Evolutionary conservation across 2,113 vertebrate species (phyloP), one percentile per base, ranked within the genome.

Genomic region (Poecilia latipinna): DNA sequence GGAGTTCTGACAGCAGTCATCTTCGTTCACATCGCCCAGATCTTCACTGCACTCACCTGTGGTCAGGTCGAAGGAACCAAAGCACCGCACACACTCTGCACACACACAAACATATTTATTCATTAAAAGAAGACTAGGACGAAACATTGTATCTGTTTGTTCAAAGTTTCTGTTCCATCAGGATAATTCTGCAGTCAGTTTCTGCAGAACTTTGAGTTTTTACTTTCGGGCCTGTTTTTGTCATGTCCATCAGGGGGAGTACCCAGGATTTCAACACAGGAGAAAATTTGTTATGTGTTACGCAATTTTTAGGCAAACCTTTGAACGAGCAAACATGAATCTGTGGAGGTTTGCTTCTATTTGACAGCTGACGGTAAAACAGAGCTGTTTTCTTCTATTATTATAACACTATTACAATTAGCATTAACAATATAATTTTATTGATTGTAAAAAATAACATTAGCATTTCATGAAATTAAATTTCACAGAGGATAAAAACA

Each of bases 1-100:
- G 8, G 66, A 26, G 61, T 92, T 91, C 57, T 86, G 83, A 75
- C 90, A 91, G 71, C 91, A 92, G 76, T 82, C 64, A 0, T 91
- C 87, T 54, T 65, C 10, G 0, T 88, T 74, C n/a, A 90, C 72
- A 1, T 91, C 86, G 1, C 90, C 90, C 0, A 92, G n/a, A 61
- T 86, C 83, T 4, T 71, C 65, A 5, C 51, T 35, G 78, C 90
- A 91, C 31, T 63, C 33, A 74, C 81, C 82, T 1, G 68, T 60
- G 31, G 1, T 19, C 32, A 31, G 29, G 8, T 72, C 0, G 3
- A 91, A 84, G 0, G 1, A 29, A 4, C 71, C 54, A 17, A 90
- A 92, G 65, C 91, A 92, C 12, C 1, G 64, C 72, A 78, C 88
- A 82, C 82, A 35, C 28, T 75, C 91, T 92, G 44, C 24, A 54